phyloP scores from a whole-genome alignment of 2,113 vertebrate species.

The Poeciliopsis prolifica region DNA sequence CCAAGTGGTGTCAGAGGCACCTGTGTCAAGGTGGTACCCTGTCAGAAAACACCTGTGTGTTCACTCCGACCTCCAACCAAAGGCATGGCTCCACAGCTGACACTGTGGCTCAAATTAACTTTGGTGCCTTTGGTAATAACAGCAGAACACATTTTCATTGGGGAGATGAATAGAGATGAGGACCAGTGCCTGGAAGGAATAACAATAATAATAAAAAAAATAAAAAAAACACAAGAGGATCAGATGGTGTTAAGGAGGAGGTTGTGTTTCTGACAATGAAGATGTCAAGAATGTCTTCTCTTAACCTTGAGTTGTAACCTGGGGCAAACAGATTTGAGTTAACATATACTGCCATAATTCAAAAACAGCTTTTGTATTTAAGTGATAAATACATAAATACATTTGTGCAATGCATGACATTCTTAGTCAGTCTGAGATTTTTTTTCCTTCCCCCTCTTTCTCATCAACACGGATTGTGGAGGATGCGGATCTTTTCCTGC shows the following conservation, averaged over 20 bases:
- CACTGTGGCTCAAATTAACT: constrained; percentile 34
- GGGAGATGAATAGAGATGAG: constrained; percentile 22
- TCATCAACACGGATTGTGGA: constrained; percentile 26
- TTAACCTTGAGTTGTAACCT: constrained; percentile 53
- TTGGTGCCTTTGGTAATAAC: constrained; percentile 27
- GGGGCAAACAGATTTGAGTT: constrained; percentile 36
- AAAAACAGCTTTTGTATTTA: constrained; percentile 33
- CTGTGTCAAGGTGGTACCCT: constrained; percentile 47
- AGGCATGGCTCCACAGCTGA: constrained; percentile 15
- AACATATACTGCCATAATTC: constrained; percentile 57
- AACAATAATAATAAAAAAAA: not conserved
- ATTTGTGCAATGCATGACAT: constrained; percentile 39
- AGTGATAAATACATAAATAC: too few relatives aligned
- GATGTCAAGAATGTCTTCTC: constrained; percentile 26
- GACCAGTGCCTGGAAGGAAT: not conserved
- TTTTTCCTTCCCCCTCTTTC: constrained; percentile 7
- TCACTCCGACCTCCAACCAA: constrained; percentile 32
- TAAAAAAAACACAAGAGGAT: not conserved
- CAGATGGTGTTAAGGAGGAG: constrained; percentile 26
- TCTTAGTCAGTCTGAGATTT: constrained; percentile 38
- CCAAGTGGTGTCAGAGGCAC: constrained; percentile 20
- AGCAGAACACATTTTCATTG: not conserved
- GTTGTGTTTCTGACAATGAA: constrained; percentile 35
- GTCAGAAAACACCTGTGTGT: constrained; percentile 44
- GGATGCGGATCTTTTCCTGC: constrained; percentile 25